Base-by-base conservation (phyloP, 1,140 invertebrate genomes). In the Drosophila paulistorum region DNA sequence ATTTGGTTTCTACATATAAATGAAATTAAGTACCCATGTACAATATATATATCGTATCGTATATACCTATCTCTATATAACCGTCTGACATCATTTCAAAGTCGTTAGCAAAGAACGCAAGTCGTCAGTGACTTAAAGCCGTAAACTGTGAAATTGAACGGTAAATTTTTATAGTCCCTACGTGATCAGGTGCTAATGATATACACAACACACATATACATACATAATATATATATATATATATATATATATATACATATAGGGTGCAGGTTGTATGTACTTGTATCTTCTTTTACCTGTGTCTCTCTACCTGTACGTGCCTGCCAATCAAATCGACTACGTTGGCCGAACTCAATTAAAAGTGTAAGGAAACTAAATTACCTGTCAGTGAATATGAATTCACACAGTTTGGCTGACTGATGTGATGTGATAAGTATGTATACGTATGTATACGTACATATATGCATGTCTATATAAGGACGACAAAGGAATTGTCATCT, bases 31-130 rank as follows among this genome's bases (percentile, higher is more conserved):
- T 73, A 66, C 60, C 37, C 42, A 54, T 69, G 60, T 69, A 62
- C 64, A 72, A 74, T 68, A 72, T 48, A 48, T 48, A 20, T 23
- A 48, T 17, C 14, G 14, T 48, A 48, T 48, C 14, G 45, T 48
- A 74, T 65, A 64, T 68, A 58, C 71, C 67, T 75, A 71, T 61
- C 62, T 61, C 62, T 39, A 37, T 37, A 37, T 71, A 73, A 60
- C 70, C 65, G 72, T 65, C 74, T 76, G 74, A 76, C 74, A 76
- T 76, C 74, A 76, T 76, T 76, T 45, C 74, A 75, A 62, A 75
- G 71, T 63, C 72, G 71, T 75, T 75, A 75, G 68, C 73, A 48
- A 69, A 76, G 45, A 60, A 41, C 33, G 35, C 17, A 59, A 37
- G 35, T 59, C 30, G 30, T 37, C 30, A 59, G 17, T 37, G 65